Percentiles rank a stretch among this genome's conserved stretches.
Evolutionary conservation across 2,113 vertebrate genomes (phyloP).

Genomic region (Scophthalmus maximus): DNA sequence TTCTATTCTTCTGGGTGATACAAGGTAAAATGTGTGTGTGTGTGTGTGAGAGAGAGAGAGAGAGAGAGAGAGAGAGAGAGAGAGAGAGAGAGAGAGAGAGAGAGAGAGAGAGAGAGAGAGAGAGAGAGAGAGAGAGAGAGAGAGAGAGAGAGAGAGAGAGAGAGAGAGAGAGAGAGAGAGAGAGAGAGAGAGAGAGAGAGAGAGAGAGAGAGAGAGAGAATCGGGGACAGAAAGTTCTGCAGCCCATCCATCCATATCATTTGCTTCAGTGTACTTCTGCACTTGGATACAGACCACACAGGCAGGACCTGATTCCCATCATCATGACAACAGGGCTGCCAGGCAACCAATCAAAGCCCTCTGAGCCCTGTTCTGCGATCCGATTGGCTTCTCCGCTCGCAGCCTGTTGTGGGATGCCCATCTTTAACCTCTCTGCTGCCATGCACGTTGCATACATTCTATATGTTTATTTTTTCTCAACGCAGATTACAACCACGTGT

Average conservation of each 20-base stretch:
- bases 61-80: background rate
- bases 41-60: constrained; percentile 1
- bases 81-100: constrained; percentile 16
- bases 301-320: constrained; percentile 72
- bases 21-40: background rate
- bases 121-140: constrained; percentile 21
- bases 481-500: constrained; percentile 49
- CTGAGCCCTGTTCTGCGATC: constrained; percentile 38
- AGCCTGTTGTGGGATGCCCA: constrained; percentile 79
- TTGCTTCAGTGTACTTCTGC: constrained; percentile 65
- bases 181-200: background rate
- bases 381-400: constrained; percentile 71
- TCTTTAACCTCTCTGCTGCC: constrained; percentile 76
- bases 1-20: background rate
- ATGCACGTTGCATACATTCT: constrained; percentile 37
- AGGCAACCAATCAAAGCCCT: constrained; percentile 73
- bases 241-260: constrained; percentile 62
- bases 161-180: constrained; percentile 16
- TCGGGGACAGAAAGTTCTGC: constrained; percentile 43
- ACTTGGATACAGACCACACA: constrained; percentile 83
- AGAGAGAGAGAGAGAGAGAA: background rate
- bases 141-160: background rate
- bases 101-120: background rate
- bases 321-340: constrained; percentile 76
- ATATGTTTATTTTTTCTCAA: constrained; percentile 25